Conservation (phyloP, 2,113 vertebrate species). For the Esox niger region DNA sequence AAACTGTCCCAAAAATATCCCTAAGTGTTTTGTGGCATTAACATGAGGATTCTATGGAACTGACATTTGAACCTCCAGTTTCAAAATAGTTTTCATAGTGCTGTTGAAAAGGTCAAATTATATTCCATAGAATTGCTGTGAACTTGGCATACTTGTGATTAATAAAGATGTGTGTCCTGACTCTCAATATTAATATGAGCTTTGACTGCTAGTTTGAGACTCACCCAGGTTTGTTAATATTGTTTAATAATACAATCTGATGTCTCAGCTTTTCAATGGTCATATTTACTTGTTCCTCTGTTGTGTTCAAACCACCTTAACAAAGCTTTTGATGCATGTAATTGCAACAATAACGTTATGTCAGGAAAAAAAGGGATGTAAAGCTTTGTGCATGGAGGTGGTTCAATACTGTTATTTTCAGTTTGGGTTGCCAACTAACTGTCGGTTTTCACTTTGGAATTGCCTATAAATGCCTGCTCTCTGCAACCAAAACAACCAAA, state of each 20-base stretch:
- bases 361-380: slow-evolving; percentile 8
- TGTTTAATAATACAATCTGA: neutral
- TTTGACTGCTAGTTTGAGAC: neutral
- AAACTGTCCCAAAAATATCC: neutral
- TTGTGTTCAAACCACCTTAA: neutral
- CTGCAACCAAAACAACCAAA: neutral
- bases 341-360: slow-evolving; percentile 5
- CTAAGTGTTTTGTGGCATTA: slow-evolving; percentile 3
- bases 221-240: neutral
- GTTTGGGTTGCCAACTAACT: too few species aligned
- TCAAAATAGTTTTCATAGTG: neutral
- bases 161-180: neutral
- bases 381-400: slow-evolving; percentile 25
- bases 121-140: slow-evolving; percentile 42
- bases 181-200: neutral
- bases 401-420: slow-evolving; percentile 18
- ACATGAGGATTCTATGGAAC: slow-evolving; percentile 40
- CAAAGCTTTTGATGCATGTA: slow-evolving; percentile 19
- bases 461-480: slow-evolving; percentile 29
- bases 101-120: slow-evolving; percentile 19
- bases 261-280: neutral
- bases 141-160: neutral
- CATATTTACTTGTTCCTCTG: neutral
- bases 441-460: slow-evolving; percentile 30
- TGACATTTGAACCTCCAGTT: slow-evolving; percentile 31